A percentile compares a stretch with the other conserved stretches of the same genome.
Conservation (phyloP, 2,888 invertebrate species). For the Vesta saturnalis region DNA sequence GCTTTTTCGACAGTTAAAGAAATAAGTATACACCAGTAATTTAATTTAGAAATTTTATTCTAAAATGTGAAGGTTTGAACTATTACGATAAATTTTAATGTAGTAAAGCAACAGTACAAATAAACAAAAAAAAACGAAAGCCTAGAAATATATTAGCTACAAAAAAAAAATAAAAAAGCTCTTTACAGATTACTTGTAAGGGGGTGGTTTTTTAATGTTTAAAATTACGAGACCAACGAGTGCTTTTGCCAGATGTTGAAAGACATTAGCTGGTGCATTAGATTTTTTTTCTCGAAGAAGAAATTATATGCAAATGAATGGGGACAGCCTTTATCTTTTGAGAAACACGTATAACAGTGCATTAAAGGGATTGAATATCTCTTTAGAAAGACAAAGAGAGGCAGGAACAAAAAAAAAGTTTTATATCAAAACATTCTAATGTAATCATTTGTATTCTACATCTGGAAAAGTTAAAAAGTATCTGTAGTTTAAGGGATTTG, state of each 20-base stretch:
- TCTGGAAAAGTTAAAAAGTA: conserved; percentile 28
- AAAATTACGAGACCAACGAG: conserved; percentile 10
- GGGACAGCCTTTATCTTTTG: conserved; percentile 17
- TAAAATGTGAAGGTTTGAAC: neutral
- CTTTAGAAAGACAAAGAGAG: conserved; percentile 11
- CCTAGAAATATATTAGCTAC: neutral
- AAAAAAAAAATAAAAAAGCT: conserved; percentile 4
- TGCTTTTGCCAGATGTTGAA: conserved; percentile 13
- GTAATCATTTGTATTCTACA: conserved; percentile 30
- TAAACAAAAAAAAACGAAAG: neutral
- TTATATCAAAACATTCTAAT: conserved; percentile 30
- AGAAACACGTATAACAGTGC: neutral
- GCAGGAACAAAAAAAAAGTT: neutral
- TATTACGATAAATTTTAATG: neutral
- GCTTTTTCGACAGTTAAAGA: too few species aligned
- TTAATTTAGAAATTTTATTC: too few species aligned
- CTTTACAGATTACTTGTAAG: conserved; percentile 3
- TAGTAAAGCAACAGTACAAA: neutral
- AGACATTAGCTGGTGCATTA: conserved; percentile 12
- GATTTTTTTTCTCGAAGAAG: conserved; percentile 17
- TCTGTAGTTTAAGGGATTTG: conserved; percentile 22
- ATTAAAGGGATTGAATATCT: conserved; percentile 25
- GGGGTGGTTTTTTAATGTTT: conserved; percentile 12
- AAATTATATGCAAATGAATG: conserved; percentile 31
- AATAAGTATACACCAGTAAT: too few species aligned